These are phyloP conservation scores for Empis livida DNA, from an alignment of 2,888 invertebrate species.

Conservation along the genomic window DNA sequence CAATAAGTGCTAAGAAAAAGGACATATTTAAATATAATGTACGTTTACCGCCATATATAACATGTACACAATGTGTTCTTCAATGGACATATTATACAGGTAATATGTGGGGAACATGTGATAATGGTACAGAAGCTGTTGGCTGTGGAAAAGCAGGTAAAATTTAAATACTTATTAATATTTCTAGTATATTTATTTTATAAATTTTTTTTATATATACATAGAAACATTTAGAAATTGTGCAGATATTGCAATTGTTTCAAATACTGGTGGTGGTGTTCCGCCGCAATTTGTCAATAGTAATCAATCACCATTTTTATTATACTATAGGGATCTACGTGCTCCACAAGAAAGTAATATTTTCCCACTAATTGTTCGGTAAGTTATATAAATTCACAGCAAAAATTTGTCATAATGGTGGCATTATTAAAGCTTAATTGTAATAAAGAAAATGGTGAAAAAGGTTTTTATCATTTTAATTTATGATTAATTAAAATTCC, in stretches of 20 bases:
- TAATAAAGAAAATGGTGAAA: no score
- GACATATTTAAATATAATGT: constrained; percentile 56
- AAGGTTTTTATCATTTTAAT: no score
- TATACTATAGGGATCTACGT: constrained; percentile 59
- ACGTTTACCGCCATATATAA: constrained; percentile 65
- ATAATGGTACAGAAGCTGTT: constrained; percentile 73
- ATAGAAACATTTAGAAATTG: constrained; percentile 80
- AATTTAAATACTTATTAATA: constrained; percentile 1
- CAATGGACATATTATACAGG: constrained; percentile 88
- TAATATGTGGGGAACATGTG: constrained; percentile 84
- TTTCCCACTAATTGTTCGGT: constrained; percentile 66
- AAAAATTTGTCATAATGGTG: no score
- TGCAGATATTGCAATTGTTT: constrained; percentile 72
- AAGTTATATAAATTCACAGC: constrained; percentile 16
- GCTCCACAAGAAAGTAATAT: constrained; percentile 50
- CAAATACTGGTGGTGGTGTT: constrained; percentile 62
- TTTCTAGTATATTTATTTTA: neutral
- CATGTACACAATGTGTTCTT: constrained; percentile 80
- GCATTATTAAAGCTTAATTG: no score
- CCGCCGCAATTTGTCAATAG: constrained; percentile 55
- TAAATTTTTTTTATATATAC: neutral
- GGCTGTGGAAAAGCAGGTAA: constrained; percentile 69
- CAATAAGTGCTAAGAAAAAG: constrained; percentile 56
- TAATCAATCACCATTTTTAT: constrained; percentile 55
- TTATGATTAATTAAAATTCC: no score